These are phyloP conservation scores for Astyanax mexicanus DNA, from an alignment of 2,797 vertebrate species.

Conservation along the genomic window DNA sequence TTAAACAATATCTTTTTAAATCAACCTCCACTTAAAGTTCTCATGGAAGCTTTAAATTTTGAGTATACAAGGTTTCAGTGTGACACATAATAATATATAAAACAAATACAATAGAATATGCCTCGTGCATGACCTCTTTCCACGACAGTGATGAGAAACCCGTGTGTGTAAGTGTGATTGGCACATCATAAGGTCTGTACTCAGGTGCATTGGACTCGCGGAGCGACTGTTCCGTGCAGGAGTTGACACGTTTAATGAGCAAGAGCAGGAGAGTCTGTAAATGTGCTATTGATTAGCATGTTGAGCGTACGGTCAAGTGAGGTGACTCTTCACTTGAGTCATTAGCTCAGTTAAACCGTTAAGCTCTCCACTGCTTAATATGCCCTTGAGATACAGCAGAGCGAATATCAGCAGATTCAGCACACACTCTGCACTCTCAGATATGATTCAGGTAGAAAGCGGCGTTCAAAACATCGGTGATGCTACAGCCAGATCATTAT, in stretches of 20 bases:
- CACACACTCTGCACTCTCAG: not conserved
- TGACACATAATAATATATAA: no score
- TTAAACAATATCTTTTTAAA: no score
- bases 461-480: constrained; percentile 24
- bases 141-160: not conserved
- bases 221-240: constrained; percentile 21
- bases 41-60: no score
- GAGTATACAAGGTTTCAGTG: no score
- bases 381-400: constrained; percentile 53
- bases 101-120: no score
- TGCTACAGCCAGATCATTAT: constrained; percentile 22
- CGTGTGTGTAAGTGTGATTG: not conserved
- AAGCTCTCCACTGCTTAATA: constrained; percentile 51
- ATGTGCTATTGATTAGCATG: constrained; percentile 56
- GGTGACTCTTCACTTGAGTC: constrained; percentile 57
- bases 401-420: constrained; percentile 40
- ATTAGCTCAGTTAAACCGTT: constrained; percentile 56
- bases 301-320: constrained; percentile 55
- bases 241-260: constrained; percentile 37
- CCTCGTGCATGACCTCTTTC: not conserved
- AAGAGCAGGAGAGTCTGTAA: constrained; percentile 40
- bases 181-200: not conserved
- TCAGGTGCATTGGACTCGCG: not conserved
- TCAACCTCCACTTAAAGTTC: no score
- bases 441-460: constrained; percentile 15